Evolutionary conservation across 2,113 vertebrate species (phyloP).

Genomic region (Opisthocomus hoazin): DNA sequence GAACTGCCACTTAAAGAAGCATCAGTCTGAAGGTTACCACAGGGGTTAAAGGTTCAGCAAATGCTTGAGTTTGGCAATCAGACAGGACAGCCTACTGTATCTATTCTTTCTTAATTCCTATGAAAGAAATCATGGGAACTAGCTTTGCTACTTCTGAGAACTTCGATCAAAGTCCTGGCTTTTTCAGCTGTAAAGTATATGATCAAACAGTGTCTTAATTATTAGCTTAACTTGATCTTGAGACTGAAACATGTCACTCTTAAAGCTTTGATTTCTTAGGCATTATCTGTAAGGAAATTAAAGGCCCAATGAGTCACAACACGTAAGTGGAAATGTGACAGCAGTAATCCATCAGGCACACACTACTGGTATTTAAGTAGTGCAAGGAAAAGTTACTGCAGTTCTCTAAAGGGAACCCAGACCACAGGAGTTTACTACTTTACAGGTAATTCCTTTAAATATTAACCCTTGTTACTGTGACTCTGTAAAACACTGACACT

Average conservation of each 20-base stretch:
- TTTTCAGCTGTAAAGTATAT: not conserved
- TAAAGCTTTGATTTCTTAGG: not conserved
- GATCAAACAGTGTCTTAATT: not conserved
- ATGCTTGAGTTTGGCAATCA: not conserved
- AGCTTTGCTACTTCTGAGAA: not conserved
- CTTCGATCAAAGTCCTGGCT: constrained; percentile 9
- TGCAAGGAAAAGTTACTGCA: not conserved
- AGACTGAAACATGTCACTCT: not conserved
- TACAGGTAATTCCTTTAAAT: not conserved
- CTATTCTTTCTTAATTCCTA: not conserved
- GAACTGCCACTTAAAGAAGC: not conserved
- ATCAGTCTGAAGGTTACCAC: not conserved
- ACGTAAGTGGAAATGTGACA: not conserved
- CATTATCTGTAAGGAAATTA: not conserved
- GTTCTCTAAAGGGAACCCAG: not conserved
- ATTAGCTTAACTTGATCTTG: not conserved
- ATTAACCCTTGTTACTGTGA: not conserved
- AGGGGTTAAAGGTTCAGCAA: not conserved
- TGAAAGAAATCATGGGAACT: not conserved
- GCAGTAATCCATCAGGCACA: not conserved
- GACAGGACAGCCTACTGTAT: not conserved
- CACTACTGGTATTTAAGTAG: not conserved
- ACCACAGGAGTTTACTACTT: not conserved
- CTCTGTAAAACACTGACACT: not conserved
- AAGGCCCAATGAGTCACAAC: not conserved